Evolutionary conservation across 2,113 vertebrate genomes (phyloP), one percentile per base, ranked within the genome.

Genomic region (Microcebus murinus): DNA sequence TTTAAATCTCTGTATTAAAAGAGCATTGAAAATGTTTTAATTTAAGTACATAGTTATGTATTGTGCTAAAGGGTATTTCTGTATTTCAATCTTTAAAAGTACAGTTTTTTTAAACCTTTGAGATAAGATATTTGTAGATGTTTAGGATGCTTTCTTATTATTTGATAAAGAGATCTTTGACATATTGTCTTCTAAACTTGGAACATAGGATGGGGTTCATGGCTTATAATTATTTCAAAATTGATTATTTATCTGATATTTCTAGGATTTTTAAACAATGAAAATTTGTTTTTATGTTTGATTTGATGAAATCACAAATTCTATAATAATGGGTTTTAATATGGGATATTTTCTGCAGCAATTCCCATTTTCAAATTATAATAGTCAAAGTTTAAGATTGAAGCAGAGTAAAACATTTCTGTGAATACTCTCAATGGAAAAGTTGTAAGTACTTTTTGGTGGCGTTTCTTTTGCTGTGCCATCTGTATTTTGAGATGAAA

Each of bases 191-290:
- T 87, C 71, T 4, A 82, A 96, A 84, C 21, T 87, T 96, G 59
- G 45, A 95, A 94, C 29, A 25, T 95, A 95, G 87, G 80, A 96
- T 97, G 67, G 52, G 92, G 68, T 95, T 97, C 90, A 96, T 92
- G 80, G 92, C 90, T 96, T 95, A 77, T 18, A 91, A 71, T 87
- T 84, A 61, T 23, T 92, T 90, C 31, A 80, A 95, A 92, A 39
- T 80, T 21, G 27, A 81, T 85, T 90, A 31, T 84, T 92, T 94
- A 95, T 94, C 17, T 92, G 80, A 23, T 31, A 61, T 59, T 73
- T 96, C 31, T 90, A 68, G 79, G 73, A 71, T 88, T 36, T 55
- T 94, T 95, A 87, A 85, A 90, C 23, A 84, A 25, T 91, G 61
- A 65, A 76, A 82, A 1, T 13, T 50, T 90, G 42, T 85, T 96